These are phyloP conservation scores for Pocillopora meandrina DNA, from an alignment of 92 coral and sea anemone genomes.

Conservation along the genomic window DNA sequence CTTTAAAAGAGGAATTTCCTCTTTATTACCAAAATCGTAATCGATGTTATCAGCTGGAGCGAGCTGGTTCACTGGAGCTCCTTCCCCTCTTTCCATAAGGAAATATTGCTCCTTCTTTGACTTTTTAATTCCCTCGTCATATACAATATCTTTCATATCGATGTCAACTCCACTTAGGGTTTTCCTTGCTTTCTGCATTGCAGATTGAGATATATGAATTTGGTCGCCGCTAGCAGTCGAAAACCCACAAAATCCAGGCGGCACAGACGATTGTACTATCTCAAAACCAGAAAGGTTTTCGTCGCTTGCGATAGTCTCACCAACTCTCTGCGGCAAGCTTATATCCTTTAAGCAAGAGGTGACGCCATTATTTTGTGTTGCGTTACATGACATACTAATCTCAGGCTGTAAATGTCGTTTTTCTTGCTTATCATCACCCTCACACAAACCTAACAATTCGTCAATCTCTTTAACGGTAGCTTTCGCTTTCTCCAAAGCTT, in stretches of 20 bases:
- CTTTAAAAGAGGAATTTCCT: background rate
- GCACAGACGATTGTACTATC: background rate
- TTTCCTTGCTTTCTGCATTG: slow-evolving; percentile 49
- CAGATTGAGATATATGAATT: slow-evolving; percentile 49
- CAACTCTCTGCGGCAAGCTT: background rate
- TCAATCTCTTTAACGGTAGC: slow-evolving; percentile 11
- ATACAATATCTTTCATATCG: background rate
- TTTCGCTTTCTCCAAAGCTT: slow-evolving; percentile 52
- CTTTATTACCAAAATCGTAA: background rate
- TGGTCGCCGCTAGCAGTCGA: slow-evolving; percentile 58
- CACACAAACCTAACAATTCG: background rate
- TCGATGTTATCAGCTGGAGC: no score
- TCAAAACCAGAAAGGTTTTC: background rate
- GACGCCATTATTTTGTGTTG: background rate
- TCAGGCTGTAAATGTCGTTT: background rate
- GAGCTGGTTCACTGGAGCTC: background rate
- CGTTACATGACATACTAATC: background rate
- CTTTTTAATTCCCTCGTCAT: background rate
- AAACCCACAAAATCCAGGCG: slow-evolving; percentile 35
- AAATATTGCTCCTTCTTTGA: no score
- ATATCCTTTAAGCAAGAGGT: background rate
- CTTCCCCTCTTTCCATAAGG: background rate
- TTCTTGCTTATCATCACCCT: background rate
- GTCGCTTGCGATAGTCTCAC: background rate
- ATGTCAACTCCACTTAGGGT: slow-evolving; percentile 13